These are phyloP conservation scores for Fragum whitleyi DNA, from an alignment of 2,888 invertebrate genomes.

Conservation along the genomic window DNA sequence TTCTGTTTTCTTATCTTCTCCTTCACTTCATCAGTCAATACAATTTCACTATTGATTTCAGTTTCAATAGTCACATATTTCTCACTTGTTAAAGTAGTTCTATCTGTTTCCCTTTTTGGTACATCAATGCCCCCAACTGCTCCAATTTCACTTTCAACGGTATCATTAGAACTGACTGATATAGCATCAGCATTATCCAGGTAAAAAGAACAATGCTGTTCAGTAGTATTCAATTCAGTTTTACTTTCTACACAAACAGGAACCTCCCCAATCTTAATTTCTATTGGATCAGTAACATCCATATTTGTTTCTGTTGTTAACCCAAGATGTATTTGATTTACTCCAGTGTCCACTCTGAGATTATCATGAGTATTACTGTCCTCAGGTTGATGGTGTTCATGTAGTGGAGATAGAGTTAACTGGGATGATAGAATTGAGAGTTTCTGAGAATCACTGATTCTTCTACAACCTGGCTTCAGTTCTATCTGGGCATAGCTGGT, in stretches of 20 bases:
- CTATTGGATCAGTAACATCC: neutral
- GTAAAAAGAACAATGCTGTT: neutral
- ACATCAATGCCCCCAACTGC: neutral
- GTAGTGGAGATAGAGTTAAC: slow-evolving; percentile 15
- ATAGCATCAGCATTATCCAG: neutral
- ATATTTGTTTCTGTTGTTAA: neutral
- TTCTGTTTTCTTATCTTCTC: slow-evolving; percentile 8
- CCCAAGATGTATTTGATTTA: neutral
- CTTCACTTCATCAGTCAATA: neutral
- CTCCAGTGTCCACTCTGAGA: neutral
- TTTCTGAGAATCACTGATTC: neutral
- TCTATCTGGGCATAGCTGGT: slow-evolving; percentile 55
- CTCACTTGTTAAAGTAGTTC: neutral
- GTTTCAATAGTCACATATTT: neutral
- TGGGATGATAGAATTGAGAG: slow-evolving; percentile 1
- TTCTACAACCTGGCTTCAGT: neutral
- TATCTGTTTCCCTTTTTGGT: neutral
- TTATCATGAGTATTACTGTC: neutral
- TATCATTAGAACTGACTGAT: neutral
- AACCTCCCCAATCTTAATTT: neutral
- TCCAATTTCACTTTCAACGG: neutral
- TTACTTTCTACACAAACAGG: neutral
- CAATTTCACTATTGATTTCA: neutral
- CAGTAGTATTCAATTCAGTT: neutral
- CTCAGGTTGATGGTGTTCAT: neutral